Conservation (phyloP, 2,888 invertebrate genomes). For the Calameuta idolon region DNA sequence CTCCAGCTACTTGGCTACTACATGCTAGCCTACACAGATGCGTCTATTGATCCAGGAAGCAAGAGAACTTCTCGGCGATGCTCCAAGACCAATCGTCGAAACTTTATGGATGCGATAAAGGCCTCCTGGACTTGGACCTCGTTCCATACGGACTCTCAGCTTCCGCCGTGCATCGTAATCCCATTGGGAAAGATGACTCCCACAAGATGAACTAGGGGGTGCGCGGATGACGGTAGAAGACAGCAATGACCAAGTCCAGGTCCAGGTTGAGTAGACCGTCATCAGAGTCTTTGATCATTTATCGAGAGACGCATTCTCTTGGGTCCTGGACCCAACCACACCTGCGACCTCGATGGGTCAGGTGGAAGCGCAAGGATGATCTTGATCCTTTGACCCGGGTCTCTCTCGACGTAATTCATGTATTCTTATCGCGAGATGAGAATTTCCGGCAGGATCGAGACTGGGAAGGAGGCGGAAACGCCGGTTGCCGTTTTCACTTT, state of each 20-base stretch:
- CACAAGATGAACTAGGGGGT: neutral
- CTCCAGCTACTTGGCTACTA: neutral
- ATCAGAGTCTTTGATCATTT: neutral
- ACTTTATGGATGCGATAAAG: neutral
- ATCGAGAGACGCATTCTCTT: neutral
- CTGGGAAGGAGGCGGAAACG: neutral
- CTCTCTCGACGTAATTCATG: too few relatives aligned
- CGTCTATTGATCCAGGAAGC: neutral
- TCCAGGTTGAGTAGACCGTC: neutral
- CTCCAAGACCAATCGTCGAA: neutral
- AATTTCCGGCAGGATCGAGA: neutral
- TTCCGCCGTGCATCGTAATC: neutral
- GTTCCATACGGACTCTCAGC: neutral
- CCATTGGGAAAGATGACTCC: neutral
- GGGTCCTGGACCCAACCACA: neutral
- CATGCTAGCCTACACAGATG: neutral
- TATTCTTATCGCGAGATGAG: too few relatives aligned
- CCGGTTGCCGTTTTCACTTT: constrained; percentile 31
- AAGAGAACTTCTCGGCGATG: neutral
- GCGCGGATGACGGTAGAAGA: neutral
- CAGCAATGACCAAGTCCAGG: neutral
- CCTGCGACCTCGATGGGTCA: neutral
- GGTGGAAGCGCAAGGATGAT: too few relatives aligned
- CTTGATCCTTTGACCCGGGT: too few relatives aligned
- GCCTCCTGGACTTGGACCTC: too few relatives aligned